phyloP scores from a whole-genome alignment of 2,797 vertebrate genomes.

The Pogonophryne albipinna region DNA sequence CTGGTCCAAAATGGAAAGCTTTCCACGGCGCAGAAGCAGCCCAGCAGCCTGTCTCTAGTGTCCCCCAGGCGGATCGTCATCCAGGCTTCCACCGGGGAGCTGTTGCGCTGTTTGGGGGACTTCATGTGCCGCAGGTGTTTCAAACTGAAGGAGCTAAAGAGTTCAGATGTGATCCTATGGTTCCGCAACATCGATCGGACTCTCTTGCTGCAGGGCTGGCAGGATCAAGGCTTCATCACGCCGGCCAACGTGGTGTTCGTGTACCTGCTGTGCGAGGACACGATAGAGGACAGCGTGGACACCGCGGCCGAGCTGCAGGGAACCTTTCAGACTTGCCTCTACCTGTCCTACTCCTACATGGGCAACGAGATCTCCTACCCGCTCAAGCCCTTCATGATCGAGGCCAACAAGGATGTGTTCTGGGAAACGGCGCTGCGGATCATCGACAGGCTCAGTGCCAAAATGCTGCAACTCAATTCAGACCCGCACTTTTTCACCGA shows the following conservation, averaged over 20 bases:
- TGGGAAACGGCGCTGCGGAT: slow-evolving; percentile 94
- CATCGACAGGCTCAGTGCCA: slow-evolving; percentile 93
- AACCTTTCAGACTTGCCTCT: slow-evolving; percentile 95
- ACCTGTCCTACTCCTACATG: slow-evolving; percentile 98
- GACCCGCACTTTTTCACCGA: slow-evolving; percentile 99
- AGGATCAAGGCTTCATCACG: slow-evolving; percentile 98
- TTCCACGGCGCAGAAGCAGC: slow-evolving; percentile 79
- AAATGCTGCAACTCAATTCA: slow-evolving; percentile 97
- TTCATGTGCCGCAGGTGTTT: slow-evolving; percentile 95
- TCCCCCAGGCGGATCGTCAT: slow-evolving; percentile 93
- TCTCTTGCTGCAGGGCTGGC: slow-evolving; percentile 97
- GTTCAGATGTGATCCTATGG: slow-evolving; percentile 94
- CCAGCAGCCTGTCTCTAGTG: slow-evolving; percentile 74
- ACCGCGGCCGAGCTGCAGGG: slow-evolving; percentile 92
- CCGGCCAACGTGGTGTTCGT: slow-evolving; percentile 97
- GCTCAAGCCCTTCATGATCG: slow-evolving; percentile 95
- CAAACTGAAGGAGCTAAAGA: slow-evolving; percentile 91
- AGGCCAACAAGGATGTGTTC: slow-evolving; percentile 94
- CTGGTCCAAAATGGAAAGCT: slow-evolving; percentile 59
- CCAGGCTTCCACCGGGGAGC: slow-evolving; percentile 96
- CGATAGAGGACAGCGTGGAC: slow-evolving; percentile 88
- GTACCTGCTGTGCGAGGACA: slow-evolving; percentile 94
- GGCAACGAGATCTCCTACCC: slow-evolving; percentile 99
- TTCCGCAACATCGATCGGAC: slow-evolving; percentile 97
- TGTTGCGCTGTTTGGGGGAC: slow-evolving; percentile 94